Base-by-base conservation (phyloP, 2,888 invertebrate genomes). In the Metopia argyrocephala region DNA sequence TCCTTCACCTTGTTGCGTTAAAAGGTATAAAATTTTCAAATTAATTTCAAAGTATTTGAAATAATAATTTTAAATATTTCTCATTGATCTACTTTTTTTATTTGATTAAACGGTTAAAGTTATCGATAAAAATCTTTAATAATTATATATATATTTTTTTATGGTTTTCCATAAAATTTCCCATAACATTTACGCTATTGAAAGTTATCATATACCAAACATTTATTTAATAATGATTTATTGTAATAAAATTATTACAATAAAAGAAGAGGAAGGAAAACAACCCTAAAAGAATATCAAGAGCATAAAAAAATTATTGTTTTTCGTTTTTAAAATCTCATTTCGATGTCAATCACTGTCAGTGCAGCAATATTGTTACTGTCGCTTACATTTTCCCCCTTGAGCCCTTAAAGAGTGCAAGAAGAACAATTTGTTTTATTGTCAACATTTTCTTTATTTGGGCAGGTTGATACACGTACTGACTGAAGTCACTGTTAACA, bases 341-440 rank as follows among this genome's bases (percentile, higher is more conserved):
- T 50, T 81, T n/a, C 38, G 69, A 46, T 59, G 76, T 76, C 80
- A 76, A 76, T 80, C 80, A 74, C 57, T 61, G 80, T 74, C 48
- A 70, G 38, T 27, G 21, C 15, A 25, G 28, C 65, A 65, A 78
- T 78, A 66, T 71, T 65, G 59, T 50, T 3, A 46, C 65, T 61
- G 65, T 66, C 71, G 31, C 48, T 18, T 12, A 20, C n/a, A n/a
- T n/a, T 38, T 18, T 56, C 15, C 25, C 15, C 23, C 12, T 15
- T 38, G 15, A 38, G 15, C 9, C 38, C 38, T 12, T 15, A 3
- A 31, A 3, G n/a, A 31, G 31, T 31, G 12, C 3, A 54, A 68
- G 66, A 65, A 45, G 3, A 54, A 54, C 23, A 65, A 45, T 52
- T 59, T 46, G 7, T 12, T 18, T 18, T 6, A 21, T 52, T 61